phyloP scores from a whole-genome alignment of 2,888 invertebrate genomes.

The Phymatocera aterrima region DNA sequence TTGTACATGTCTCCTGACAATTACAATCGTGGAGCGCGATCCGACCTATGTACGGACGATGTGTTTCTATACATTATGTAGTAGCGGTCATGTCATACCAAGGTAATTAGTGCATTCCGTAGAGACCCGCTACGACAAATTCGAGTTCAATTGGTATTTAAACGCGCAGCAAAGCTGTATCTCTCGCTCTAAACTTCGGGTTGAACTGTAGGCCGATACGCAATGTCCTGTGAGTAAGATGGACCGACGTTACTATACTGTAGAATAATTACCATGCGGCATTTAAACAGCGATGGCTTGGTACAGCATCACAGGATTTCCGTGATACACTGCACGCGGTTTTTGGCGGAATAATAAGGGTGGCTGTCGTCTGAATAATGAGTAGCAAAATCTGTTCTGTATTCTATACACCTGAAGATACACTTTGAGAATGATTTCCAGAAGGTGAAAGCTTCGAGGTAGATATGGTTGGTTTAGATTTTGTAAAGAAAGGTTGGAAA shows the following conservation, averaged over 20 bases:
- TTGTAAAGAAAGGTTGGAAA: no score
- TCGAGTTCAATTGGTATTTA: slow-evolving; percentile 24
- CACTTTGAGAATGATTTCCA: not conserved
- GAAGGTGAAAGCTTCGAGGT: not conserved
- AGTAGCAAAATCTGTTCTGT: not conserved
- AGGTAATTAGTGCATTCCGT: slow-evolving; percentile 11
- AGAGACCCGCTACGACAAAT: slow-evolving; percentile 1
- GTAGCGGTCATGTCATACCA: not conserved
- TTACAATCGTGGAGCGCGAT: not conserved
- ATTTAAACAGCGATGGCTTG: not conserved
- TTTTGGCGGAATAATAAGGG: slow-evolving; percentile 12
- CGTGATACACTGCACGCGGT: slow-evolving; percentile 19
- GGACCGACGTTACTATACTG: not conserved
- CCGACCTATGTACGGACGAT: not conserved
- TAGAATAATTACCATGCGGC: slow-evolving; percentile 16
- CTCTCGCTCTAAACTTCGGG: not conserved
- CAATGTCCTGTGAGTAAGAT: not conserved
- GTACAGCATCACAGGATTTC: not conserved
- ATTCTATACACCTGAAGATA: not conserved
- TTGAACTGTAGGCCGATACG: not conserved
- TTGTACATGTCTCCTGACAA: not conserved
- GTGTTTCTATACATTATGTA: not conserved
- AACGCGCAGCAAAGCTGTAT: not conserved
- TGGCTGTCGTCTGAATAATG: not conserved
- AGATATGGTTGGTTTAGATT: not conserved